Evolutionary conservation across 2,888 invertebrate species (phyloP), one percentile per base, ranked within the genome.

Genomic region (Aleiodes testaceus): DNA sequence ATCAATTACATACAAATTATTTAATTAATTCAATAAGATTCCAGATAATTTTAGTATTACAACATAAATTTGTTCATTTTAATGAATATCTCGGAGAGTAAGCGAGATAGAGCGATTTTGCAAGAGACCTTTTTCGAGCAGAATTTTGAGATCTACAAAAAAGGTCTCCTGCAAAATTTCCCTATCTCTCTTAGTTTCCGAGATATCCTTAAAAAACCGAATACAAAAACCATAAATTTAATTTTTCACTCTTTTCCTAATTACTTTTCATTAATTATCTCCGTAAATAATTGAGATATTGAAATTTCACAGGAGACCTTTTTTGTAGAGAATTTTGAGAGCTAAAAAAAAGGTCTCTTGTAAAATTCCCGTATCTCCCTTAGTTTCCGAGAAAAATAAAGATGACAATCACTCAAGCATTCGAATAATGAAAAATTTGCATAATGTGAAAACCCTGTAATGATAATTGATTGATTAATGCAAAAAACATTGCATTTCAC

Each of bases 381-480:
- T 50, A 3, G 18, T 5, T 3, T 18, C 5, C 16, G 22, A 20
- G 20, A 12, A 20, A 20, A 52, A 11, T 20, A 12, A 50, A 18
- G 4, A 20, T n/a, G n/a, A 20, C 18, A 52, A 20, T 22, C 16
- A 52, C 20, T 1, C 11, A 9, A 22, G 22, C 16, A 20, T 52
- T 52, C 52, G 9, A 36, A 36, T 36, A 9, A 36, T 11, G 36
- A 36, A 36, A 1, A 9, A 36, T 36, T 36, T 11, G 7, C 9
- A 6, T 36, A 59, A 5, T 42, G 42, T 36, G 59, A 36, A n/a
- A 59, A 59, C 18, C 59, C 59, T 59, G 36, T 59, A 59, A 59
- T 36, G 18, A 59, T 18, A 59, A 59, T 59, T 59, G 42, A 30
- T 55, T 55, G 30, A 42, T 59, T 59, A 59, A 59, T 59, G 42